These are phyloP conservation scores for Gryllus bimaculatus DNA, from an alignment of 1,140 invertebrate genomes.

Conservation along the genomic window DNA sequence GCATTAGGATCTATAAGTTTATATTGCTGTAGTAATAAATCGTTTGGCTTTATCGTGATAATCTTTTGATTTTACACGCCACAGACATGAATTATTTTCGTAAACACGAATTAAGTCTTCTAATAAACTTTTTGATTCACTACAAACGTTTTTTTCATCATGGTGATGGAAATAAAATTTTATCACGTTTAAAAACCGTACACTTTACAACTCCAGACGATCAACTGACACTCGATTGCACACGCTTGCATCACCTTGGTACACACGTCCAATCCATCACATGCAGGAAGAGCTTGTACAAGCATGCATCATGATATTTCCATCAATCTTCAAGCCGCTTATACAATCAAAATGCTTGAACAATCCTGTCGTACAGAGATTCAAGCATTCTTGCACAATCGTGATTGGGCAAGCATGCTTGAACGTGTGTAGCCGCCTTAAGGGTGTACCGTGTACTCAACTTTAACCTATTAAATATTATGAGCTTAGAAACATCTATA, in stretches of 20 bases:
- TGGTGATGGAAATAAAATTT: no score
- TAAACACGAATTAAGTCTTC: slow-evolving; percentile 4
- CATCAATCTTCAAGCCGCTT: slow-evolving; percentile 12
- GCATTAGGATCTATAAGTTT: neutral
- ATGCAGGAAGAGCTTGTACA: neutral
- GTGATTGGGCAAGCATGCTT: slow-evolving; percentile 5
- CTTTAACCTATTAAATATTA: no score
- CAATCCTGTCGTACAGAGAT: neutral
- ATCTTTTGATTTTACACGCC: neutral
- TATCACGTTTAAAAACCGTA: no score
- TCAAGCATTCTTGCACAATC: neutral
- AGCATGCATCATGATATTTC: slow-evolving; percentile 2
- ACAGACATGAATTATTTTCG: neutral
- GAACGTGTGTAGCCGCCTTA: slow-evolving; percentile 7
- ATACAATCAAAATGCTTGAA: slow-evolving; percentile 6
- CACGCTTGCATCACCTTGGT: no score
- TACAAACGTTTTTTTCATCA: no score
- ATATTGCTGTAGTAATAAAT: no score
- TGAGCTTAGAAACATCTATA: no score
- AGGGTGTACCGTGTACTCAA: no score
- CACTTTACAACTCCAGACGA: no score
- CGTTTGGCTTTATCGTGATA: neutral
- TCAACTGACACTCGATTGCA: no score
- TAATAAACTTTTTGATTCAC: no score
- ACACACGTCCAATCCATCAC: no score